phyloP scores from a whole-genome alignment of 37 sponge, comb jelly and placozoan species.

The Agelas oroides region DNA sequence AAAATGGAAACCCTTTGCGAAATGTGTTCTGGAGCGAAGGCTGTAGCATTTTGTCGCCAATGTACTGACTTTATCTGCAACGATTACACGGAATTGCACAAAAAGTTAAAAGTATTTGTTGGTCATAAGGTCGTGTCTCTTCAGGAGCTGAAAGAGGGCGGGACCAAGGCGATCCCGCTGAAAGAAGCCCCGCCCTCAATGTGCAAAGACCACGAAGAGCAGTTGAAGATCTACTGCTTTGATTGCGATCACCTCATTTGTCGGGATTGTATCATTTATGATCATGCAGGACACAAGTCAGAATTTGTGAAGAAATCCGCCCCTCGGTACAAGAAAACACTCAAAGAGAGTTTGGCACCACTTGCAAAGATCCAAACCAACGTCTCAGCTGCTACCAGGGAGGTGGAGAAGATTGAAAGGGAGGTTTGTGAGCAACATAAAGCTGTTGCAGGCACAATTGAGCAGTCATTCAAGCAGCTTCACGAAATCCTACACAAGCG shows the following conservation, averaged over 20 bases:
- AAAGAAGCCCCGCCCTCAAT: not conserved
- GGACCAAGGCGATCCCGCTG: slow-evolving; percentile 8
- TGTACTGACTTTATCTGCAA: slow-evolving; percentile 42
- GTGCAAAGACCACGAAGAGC: slow-evolving; percentile 30
- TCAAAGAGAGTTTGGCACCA: not conserved
- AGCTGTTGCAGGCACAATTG: not conserved
- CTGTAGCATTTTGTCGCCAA: slow-evolving; percentile 39
- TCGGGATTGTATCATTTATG: slow-evolving; percentile 32
- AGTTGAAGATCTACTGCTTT: slow-evolving; percentile 40
- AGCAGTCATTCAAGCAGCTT: slow-evolving; percentile 31
- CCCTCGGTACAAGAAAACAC: slow-evolving; percentile 21
- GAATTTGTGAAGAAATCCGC: slow-evolving; percentile 37
- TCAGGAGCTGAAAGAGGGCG: slow-evolving; percentile 16
- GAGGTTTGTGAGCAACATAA: slow-evolving; percentile 11
- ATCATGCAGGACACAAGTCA: slow-evolving; percentile 33
- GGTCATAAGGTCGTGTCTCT: slow-evolving; percentile 22
- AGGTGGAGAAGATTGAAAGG: not conserved
- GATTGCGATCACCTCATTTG: slow-evolving; percentile 52
- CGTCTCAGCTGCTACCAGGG: not conserved
- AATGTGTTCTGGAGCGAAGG: slow-evolving; percentile 18
- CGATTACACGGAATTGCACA: slow-evolving; percentile 30
- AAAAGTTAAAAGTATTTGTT: slow-evolving; percentile 16
- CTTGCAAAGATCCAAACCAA: not conserved
- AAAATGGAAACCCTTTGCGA: slow-evolving; percentile 36
- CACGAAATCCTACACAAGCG: slow-evolving; percentile 7